Evolutionary conservation across 2,113 vertebrate species (phyloP).

Genomic region (Oryzias woworae): DNA sequence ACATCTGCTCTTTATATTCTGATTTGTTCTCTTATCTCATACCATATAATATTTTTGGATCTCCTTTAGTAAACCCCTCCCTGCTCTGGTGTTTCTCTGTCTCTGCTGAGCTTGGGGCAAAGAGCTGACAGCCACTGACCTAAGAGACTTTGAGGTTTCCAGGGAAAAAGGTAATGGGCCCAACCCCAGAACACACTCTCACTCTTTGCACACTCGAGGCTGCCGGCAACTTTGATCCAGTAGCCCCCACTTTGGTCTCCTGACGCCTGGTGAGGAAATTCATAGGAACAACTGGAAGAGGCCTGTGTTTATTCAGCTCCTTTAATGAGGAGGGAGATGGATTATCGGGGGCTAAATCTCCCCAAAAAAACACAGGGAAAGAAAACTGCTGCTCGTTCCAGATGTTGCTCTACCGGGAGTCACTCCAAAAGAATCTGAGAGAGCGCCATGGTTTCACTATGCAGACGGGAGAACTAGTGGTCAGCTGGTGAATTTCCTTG

Average conservation of each 20-base stretch:
- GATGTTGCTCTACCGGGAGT: constrained; percentile 78
- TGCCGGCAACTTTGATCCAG: constrained; percentile 76
- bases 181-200: constrained; percentile 68
- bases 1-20: constrained; percentile 5
- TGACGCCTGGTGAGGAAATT: constrained; percentile 81
- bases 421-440: constrained; percentile 65
- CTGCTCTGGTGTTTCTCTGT: constrained; percentile 23
- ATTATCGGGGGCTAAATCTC: constrained; percentile 80
- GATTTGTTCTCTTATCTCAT: constrained; percentile 14
- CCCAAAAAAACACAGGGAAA: constrained; percentile 67
- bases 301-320: constrained; percentile 83
- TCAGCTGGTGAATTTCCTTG: constrained; percentile 56
- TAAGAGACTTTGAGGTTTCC: constrained; percentile 60
- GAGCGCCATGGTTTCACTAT: constrained; percentile 35
- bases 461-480: constrained; percentile 49
- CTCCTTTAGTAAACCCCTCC: constrained; percentile 6
- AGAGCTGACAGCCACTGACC: constrained; percentile 70
- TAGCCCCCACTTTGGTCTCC: constrained; percentile 75
- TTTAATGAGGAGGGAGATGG: constrained; percentile 82
- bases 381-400: constrained; percentile 78
- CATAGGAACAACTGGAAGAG: constrained; percentile 83
- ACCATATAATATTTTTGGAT: constrained; percentile 2
- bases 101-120: constrained; percentile 54
- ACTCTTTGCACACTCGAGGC: constrained; percentile 66
- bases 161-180: constrained; percentile 74